Evolutionary conservation across 1,140 invertebrate genomes (phyloP), one percentile per base, ranked within the genome.

Genomic region (Pantala flavescens): DNA sequence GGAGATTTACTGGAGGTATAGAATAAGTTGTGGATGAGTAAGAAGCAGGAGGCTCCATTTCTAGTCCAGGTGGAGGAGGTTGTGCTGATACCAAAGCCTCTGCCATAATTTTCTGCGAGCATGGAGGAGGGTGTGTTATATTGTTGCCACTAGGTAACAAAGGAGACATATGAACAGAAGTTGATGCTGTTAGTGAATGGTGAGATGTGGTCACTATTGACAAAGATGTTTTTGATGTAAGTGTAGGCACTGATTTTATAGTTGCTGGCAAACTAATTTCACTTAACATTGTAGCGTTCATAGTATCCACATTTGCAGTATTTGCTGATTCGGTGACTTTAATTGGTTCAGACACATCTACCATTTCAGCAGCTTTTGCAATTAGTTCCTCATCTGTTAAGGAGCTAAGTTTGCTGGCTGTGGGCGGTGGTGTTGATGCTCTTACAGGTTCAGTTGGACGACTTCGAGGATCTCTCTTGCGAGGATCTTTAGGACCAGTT

Each of bases 371-470:
- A 0, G 86, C 86, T 78, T 87, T 87, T 75, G 82, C 83, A 24
- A 87, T 86, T 24, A 87, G 76, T 77, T 87, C 86, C 71, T 84
- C 80, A 77, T 87, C 86, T 49, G 84, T 85, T 55, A 87, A 80
- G 0, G 82, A 82, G 76, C 85, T 84, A 0, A 87, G 77, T 7
- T 85, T 85, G 74, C 85, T 83, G 71, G 81, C 80, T 21, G 70
- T 81, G 77, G 43, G 43, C 79, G 78, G 9, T 73, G 36, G 43
- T 21, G 55, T 49, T n/a, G 71, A 23, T 23, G 70, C 72, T 24
- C 43, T 43, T 16, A 36, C 43, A 43, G 24, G 71, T 24, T 42
- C 55, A 12, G 43, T 12, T 55, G 43, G 42, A 14, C 23, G 71
- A 24, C 21, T 9, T 7, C 71, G 43, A 14, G 71, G 28, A 21